Conservation (phyloP, 2,797 vertebrate species). For the Rhincodon typus region DNA sequence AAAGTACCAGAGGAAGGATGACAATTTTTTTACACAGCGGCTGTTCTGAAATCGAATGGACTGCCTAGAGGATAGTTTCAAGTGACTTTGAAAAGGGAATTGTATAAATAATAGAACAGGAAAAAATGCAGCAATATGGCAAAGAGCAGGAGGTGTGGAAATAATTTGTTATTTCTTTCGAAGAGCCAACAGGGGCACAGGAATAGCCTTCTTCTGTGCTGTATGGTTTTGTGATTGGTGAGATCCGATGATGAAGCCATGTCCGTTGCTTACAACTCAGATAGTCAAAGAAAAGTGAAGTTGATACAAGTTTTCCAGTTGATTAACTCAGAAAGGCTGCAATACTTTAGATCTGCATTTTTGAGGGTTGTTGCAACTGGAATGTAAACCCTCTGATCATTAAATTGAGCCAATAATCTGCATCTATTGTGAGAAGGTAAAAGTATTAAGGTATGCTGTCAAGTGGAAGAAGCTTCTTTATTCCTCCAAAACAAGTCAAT, state of each 20-base stretch:
- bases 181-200: neutral
- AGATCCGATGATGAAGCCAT: neutral
- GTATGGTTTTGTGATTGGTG: neutral
- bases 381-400: conserved; percentile 1
- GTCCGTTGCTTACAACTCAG: neutral
- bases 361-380: neutral
- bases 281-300: neutral
- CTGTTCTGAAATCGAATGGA: neutral
- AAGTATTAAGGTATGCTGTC: neutral
- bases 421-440: neutral
- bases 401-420: conserved; percentile 26
- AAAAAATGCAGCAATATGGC: neutral
- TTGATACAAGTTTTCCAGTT: neutral
- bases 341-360: neutral
- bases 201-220: neutral
- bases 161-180: neutral
- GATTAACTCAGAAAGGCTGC: neutral
- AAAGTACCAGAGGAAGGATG: neutral
- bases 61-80: neutral
- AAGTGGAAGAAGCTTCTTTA: conserved; percentile 19
- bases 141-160: neutral
- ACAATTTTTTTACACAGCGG: neutral
- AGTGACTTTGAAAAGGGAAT: neutral
- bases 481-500: neutral
- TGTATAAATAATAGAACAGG: neutral